Evolutionary conservation across 2,888 invertebrate species (phyloP).

Genomic region (Pachycephus smyrnensis): DNA sequence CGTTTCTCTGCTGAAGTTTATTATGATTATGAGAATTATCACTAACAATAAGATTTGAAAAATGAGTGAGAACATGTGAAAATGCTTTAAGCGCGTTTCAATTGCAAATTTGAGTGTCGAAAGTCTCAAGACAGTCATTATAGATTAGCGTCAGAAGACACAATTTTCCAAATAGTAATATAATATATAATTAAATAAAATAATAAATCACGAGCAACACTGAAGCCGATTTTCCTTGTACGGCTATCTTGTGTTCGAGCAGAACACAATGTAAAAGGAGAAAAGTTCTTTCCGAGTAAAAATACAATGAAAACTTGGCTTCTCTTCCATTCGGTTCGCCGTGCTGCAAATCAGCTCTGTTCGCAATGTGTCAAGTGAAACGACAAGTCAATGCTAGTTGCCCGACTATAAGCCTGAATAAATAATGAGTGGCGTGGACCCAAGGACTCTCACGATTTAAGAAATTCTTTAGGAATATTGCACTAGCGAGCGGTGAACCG

Average conservation of each 20-base stretch:
- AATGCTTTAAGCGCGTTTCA: slow-evolving; percentile 42
- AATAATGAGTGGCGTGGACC: not conserved
- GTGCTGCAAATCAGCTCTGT: too few relatives aligned
- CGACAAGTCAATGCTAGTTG: not conserved
- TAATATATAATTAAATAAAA: too few relatives aligned
- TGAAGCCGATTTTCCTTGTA: too few relatives aligned
- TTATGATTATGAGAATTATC: slow-evolving; percentile 37
- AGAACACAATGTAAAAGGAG: too few relatives aligned
- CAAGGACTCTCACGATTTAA: not conserved
- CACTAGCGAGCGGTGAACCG: not conserved
- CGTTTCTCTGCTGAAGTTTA: not conserved
- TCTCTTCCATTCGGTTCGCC: too few relatives aligned
- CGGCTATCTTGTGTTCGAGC: too few relatives aligned
- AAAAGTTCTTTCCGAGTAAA: too few relatives aligned
- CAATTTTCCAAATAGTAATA: too few relatives aligned
- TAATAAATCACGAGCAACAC: too few relatives aligned
- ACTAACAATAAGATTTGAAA: slow-evolving; percentile 32
- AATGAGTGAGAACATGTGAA: slow-evolving; percentile 33
- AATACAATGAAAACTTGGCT: too few relatives aligned
- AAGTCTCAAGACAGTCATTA: slow-evolving; percentile 25
- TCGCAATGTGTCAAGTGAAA: too few relatives aligned
- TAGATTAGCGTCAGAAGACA: too few relatives aligned
- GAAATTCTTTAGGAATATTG: not conserved
- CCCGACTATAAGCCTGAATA: not conserved
- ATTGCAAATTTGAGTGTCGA: slow-evolving; percentile 39